Evolutionary conservation across 2,797 vertebrate species (phyloP).

Genomic region (Corythornis leucogaster): DNA sequence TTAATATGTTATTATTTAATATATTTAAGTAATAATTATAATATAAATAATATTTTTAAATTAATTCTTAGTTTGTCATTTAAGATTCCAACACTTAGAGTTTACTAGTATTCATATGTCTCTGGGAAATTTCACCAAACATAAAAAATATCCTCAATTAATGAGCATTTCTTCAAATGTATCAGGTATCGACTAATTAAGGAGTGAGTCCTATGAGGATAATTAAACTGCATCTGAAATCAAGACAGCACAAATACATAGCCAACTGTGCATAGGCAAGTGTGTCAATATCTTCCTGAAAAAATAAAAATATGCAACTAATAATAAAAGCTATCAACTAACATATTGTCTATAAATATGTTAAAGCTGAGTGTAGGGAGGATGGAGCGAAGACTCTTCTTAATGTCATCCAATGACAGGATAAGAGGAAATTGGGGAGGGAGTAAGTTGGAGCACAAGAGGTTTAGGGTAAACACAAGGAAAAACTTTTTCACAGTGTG

Average conservation of each 20-base stretch:
- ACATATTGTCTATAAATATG: neutral
- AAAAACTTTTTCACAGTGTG: too few relatives aligned
- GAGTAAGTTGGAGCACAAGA: too few relatives aligned
- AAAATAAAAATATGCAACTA: neutral
- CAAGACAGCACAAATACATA: neutral
- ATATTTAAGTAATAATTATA: too few relatives aligned
- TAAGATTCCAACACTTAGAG: neutral
- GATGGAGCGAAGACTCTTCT: too few relatives aligned
- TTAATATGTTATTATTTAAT: too few relatives aligned
- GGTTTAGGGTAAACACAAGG: too few relatives aligned
- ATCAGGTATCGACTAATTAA: neutral
- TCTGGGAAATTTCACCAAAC: neutral
- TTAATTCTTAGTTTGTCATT: neutral
- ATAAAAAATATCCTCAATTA: neutral
- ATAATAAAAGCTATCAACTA: neutral
- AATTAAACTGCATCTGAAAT: neutral
- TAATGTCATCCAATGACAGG: too few relatives aligned
- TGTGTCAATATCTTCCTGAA: neutral
- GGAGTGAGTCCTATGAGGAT: neutral
- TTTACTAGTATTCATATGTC: neutral
- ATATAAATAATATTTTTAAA: too few relatives aligned
- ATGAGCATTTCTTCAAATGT: neutral
- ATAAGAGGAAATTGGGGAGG: too few relatives aligned
- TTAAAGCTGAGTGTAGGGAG: too few relatives aligned
- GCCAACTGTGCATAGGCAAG: neutral